These are phyloP conservation scores for Coelinius sp. DNA, from an alignment of 2,888 invertebrate species.

Conservation along the genomic window DNA sequence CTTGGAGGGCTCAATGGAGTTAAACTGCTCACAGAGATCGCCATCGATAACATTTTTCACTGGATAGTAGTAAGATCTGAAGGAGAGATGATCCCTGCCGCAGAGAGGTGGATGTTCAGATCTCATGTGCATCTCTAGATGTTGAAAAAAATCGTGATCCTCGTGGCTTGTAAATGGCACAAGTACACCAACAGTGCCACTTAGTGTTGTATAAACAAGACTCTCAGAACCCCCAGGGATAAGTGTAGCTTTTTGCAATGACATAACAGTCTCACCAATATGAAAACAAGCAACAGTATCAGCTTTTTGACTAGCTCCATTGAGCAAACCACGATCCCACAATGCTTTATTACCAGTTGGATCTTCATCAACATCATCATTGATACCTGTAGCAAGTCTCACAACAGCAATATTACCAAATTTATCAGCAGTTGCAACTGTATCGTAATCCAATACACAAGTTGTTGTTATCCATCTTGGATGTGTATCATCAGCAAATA, in stretches of 20 bases:
- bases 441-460: constrained; percentile 94
- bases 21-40: constrained; percentile 98
- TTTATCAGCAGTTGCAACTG: constrained; percentile 96
- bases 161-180: constrained; percentile 96
- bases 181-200: constrained; percentile 93
- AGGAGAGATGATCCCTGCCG: constrained; percentile 97
- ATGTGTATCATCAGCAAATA: constrained; percentile 98
- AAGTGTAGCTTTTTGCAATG: constrained; percentile 94
- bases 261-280: constrained; percentile 95
- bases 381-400: constrained; percentile 87
- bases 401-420: constrained; percentile 97
- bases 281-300: constrained; percentile 95
- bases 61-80: constrained; percentile 97
- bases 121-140: constrained; percentile 99
- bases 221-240: constrained; percentile 99
- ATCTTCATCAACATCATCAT: constrained; percentile 99
- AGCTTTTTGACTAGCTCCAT: constrained; percentile 98
- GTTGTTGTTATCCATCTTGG: constrained; percentile 97
- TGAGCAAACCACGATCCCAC: constrained; percentile 93
- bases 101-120: constrained; percentile 96
- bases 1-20: constrained; percentile 92
- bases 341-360: constrained; percentile 98
- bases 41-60: constrained; percentile 99
- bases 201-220: constrained; percentile 94
- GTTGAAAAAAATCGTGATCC: constrained; percentile 99